A percentile compares a stretch with the other conserved stretches of the same genome.
Evolutionary conservation across 2,888 invertebrate genomes (phyloP).

Genomic region (Pseudococcus viburni): DNA sequence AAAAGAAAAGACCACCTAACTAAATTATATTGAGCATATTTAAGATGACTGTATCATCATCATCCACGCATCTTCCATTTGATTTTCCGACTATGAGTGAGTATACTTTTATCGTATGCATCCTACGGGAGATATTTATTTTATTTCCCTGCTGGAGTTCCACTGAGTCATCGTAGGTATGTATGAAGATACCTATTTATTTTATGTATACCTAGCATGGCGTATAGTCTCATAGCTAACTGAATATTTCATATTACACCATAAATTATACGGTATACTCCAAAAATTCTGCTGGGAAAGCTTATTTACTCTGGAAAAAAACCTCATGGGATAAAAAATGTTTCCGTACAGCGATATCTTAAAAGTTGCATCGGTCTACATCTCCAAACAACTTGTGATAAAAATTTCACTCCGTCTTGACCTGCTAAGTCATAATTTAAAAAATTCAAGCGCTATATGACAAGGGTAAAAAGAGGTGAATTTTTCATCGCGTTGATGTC

Average conservation of each 20-base stretch:
- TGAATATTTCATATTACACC: background rate
- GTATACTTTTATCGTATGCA: background rate
- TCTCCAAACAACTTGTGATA: too few relatives aligned
- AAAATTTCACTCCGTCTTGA: too few relatives aligned
- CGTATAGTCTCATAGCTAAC: background rate
- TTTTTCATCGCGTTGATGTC: conserved; percentile 2
- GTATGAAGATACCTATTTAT: background rate
- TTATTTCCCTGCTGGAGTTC: background rate
- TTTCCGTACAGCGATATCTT: background rate
- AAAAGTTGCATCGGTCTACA: too few relatives aligned
- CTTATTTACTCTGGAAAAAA: background rate
- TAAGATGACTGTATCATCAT: too few relatives aligned
- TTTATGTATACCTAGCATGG: background rate
- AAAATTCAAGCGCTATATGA: too few relatives aligned
- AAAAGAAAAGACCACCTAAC: too few relatives aligned
- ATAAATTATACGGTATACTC: background rate
- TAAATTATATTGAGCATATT: too few relatives aligned
- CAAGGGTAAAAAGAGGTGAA: too few relatives aligned
- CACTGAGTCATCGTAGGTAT: too few relatives aligned
- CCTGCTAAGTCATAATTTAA: too few relatives aligned
- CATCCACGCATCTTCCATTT: too few relatives aligned
- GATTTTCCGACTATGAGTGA: too few relatives aligned
- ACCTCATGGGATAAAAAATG: background rate
- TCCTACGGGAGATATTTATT: background rate
- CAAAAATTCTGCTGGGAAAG: background rate